A percentile compares a stretch with the other conserved stretches of the same genome.
Evolutionary conservation across 2,797 vertebrate species (phyloP).

Genomic region (Petrocephalus schoutedeni): DNA sequence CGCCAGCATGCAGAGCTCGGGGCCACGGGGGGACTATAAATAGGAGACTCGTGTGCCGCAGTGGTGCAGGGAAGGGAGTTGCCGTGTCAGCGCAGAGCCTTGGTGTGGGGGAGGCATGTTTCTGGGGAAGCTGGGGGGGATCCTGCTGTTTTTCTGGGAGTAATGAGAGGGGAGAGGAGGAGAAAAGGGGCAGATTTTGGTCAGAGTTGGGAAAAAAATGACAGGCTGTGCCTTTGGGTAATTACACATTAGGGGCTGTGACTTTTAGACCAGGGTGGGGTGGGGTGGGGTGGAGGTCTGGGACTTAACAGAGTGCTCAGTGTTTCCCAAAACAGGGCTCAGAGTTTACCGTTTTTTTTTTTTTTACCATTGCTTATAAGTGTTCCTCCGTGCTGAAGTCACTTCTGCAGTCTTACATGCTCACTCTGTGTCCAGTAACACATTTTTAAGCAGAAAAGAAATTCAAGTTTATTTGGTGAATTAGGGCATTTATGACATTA

Average conservation of each 20-base stretch:
- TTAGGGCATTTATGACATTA: constrained; percentile 86
- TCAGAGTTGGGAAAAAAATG: constrained; percentile 43
- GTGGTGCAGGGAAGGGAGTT: constrained; percentile 57
- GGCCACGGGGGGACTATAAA: constrained; percentile 66
- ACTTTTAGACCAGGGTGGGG: constrained; percentile 19
- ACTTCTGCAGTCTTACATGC: constrained; percentile 36
- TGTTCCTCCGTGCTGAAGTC: neutral
- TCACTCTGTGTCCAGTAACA: constrained; percentile 70
- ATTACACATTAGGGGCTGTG: constrained; percentile 43
- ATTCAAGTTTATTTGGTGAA: constrained; percentile 70
- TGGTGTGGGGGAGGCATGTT: constrained; percentile 57
- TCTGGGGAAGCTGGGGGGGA: constrained; percentile 53
- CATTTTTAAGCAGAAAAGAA: constrained; percentile 69
- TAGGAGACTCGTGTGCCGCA: constrained; percentile 71
- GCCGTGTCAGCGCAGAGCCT: constrained; percentile 47
- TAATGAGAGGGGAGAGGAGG: constrained; percentile 58
- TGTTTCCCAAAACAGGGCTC: neutral
- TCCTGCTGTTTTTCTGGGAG: constrained; percentile 36
- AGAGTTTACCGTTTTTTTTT: neutral
- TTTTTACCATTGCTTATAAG: neutral
- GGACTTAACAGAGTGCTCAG: neutral
- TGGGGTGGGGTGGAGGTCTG: constrained; percentile 18
- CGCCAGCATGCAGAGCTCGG: constrained; percentile 28
- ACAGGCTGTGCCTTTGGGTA: constrained; percentile 46
- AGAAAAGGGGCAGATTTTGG: constrained; percentile 40